Evolutionary conservation across 2,113 vertebrate genomes (phyloP).

Genomic region (Saiga tatarica): DNA sequence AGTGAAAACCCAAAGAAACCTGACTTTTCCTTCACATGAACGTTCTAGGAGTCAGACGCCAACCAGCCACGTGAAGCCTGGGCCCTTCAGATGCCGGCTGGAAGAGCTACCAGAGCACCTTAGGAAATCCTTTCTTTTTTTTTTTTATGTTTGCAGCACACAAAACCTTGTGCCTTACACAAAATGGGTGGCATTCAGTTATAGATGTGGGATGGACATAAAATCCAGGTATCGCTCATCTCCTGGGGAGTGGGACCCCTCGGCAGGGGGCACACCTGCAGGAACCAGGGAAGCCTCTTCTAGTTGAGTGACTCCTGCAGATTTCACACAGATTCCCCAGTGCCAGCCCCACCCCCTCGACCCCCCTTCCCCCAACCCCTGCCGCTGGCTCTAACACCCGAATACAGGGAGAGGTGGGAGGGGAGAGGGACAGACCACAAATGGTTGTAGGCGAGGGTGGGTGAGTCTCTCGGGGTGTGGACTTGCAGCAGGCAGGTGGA

Average conservation of each 20-base stretch:
- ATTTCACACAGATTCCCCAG: not conserved
- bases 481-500: not conserved
- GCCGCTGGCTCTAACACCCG: not conserved
- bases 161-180: not conserved
- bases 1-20: not conserved
- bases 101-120: not conserved
- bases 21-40: not conserved
- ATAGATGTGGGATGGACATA: not conserved
- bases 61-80: not conserved
- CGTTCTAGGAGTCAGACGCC: not conserved
- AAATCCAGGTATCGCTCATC: not conserved
- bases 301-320: not conserved
- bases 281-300: not conserved
- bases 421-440: not conserved
- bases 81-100: not conserved
- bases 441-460: not conserved
- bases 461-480: not conserved
- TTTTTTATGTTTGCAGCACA: not conserved
- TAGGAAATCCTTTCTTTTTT: too few relatives aligned
- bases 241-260: not conserved
- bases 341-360: rapidly evolving
- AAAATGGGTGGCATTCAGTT: not conserved
- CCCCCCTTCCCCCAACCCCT: too few relatives aligned
- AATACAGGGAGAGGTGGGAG: not conserved
- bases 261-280: not conserved